Percentiles rank a stretch among this genome's conserved stretches.
These are phyloP conservation scores for Ditylenchus weischeri DNA, from an alignment of 2,888 invertebrate genomes.

Conservation along the genomic window DNA sequence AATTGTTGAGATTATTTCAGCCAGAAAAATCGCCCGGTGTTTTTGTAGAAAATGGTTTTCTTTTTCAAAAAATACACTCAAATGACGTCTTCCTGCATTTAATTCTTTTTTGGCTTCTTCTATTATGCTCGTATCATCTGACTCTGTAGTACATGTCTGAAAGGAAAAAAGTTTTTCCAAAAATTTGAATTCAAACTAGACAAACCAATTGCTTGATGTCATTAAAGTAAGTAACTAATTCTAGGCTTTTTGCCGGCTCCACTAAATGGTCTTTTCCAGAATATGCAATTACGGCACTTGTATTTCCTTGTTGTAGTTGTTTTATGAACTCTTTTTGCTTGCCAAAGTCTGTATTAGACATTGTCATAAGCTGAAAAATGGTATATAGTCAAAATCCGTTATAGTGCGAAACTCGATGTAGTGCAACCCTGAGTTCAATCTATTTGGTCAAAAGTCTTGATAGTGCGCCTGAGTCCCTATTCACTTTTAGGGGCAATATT, in stretches of 20 bases:
- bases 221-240: slow-evolving; percentile 8
- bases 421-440: too few species aligned
- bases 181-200: too few species aligned
- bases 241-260: slow-evolving; percentile 25
- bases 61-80: slow-evolving; percentile 29
- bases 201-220: slow-evolving; percentile 13
- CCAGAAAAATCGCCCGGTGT: slow-evolving; percentile 29
- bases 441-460: too few species aligned
- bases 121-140: slow-evolving; percentile 28
- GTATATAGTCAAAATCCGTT: too few species aligned
- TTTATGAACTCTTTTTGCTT: slow-evolving; percentile 27
- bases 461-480: too few species aligned
- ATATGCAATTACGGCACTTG: slow-evolving; percentile 25
- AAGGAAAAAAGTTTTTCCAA: too few species aligned
- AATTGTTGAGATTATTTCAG: slow-evolving; percentile 8
- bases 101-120: slow-evolving; percentile 16
- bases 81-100: slow-evolving; percentile 15
- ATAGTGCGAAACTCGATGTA: too few species aligned
- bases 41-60: slow-evolving; percentile 42
- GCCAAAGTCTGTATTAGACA: slow-evolving; percentile 29
- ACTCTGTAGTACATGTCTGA: slow-evolving; percentile 21
- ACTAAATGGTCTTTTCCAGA: slow-evolving; percentile 35
- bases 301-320: slow-evolving; percentile 26
- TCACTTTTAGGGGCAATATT: too few species aligned
- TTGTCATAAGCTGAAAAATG: neutral